Conservation (phyloP, 2,797 vertebrate genomes). For the Galago senegalensis region DNA sequence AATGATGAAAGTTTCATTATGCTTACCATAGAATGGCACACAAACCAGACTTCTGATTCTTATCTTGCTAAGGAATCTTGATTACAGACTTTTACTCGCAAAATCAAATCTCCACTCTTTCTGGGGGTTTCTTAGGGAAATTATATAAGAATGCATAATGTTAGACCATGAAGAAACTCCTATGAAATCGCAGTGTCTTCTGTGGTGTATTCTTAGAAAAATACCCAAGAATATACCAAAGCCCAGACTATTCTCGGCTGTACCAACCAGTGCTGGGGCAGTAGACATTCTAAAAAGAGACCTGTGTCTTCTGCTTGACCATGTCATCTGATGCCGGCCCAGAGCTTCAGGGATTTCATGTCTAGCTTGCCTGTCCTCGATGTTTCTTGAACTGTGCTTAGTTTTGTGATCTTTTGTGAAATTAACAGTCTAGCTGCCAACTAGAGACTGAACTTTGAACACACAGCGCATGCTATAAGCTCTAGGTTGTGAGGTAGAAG, state of each 20-base stretch:
- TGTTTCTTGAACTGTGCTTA: neutral
- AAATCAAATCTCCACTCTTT: conserved; percentile 45
- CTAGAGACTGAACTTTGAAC: neutral
- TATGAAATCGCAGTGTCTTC: conserved; percentile 63
- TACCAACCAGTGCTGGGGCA: conserved; percentile 74
- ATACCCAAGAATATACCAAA: conserved; percentile 60
- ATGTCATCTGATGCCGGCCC: neutral
- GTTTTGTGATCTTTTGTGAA: neutral
- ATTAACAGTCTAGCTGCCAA: neutral
- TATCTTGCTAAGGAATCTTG: conserved; percentile 43
- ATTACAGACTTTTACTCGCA: conserved; percentile 44
- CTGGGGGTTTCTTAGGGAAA: conserved; percentile 49
- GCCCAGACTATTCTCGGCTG: conserved; percentile 50
- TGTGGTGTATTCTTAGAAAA: conserved; percentile 74
- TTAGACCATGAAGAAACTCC: conserved; percentile 34
- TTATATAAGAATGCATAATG: conserved; percentile 41
- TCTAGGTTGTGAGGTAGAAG: neutral
- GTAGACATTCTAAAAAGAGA: conserved; percentile 67
- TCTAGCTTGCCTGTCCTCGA: neutral
- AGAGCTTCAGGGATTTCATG: neutral
- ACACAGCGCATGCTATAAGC: neutral
- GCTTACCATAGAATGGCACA: conserved; percentile 33
- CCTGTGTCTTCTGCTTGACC: conserved; percentile 25
- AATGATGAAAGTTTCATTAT: conserved; percentile 65
- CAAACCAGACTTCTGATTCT: conserved; percentile 56